Evolutionary conservation across 2,113 vertebrate species (phyloP).

Genomic region (Baryphthengus martii): DNA sequence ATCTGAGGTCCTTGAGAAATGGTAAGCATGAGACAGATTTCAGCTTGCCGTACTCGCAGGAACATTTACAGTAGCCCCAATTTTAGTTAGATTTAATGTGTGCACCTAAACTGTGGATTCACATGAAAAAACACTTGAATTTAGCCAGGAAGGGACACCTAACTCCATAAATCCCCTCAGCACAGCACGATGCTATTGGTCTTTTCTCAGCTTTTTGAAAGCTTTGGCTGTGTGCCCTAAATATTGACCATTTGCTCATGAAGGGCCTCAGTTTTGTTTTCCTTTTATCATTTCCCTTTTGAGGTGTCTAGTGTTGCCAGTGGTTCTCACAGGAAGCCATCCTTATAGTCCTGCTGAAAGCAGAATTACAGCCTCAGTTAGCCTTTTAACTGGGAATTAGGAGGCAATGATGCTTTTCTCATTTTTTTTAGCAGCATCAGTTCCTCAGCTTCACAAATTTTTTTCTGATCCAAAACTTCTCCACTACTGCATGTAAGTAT

Average conservation of each 20-base stretch:
- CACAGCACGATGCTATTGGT: neutral
- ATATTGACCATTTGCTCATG: neutral
- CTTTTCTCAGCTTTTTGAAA: neutral
- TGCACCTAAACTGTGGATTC: neutral
- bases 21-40: neutral
- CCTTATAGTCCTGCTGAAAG: neutral
- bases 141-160: neutral
- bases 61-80: neutral
- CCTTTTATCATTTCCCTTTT: neutral
- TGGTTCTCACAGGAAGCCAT: neutral
- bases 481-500: neutral
- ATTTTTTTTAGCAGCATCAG: neutral
- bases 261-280: neutral
- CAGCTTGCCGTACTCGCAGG: neutral
- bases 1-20: neutral
- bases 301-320: neutral
- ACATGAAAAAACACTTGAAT: neutral
- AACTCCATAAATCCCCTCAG: fast-evolving
- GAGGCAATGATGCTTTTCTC: neutral
- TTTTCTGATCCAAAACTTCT: neutral
- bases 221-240: neutral
- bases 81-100: neutral
- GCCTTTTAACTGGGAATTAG: neutral
- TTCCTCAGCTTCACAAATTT: neutral
- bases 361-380: neutral